Evolutionary conservation across 2,113 vertebrate species (phyloP).

Genomic region (Apteryx mantelli): DNA sequence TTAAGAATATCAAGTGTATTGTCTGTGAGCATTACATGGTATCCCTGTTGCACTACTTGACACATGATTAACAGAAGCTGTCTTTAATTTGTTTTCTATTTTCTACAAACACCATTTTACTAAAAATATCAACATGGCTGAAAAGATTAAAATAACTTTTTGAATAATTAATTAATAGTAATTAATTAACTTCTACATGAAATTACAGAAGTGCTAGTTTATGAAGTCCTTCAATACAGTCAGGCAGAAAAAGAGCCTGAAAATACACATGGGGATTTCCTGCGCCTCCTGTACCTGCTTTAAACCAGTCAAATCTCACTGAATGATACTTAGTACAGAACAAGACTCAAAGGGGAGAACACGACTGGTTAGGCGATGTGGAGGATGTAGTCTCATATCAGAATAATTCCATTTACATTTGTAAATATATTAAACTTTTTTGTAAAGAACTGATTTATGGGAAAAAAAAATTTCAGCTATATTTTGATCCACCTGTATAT

Average conservation of each 20-base stretch:
- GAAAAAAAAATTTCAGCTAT: fast-evolving
- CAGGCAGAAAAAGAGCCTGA: neutral
- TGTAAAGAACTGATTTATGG: neutral
- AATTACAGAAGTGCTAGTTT: neutral
- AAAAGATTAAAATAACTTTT: neutral
- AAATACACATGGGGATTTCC: neutral
- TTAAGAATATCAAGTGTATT: neutral
- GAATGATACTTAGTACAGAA: neutral
- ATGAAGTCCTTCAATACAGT: neutral
- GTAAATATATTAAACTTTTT: neutral
- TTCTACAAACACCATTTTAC: neutral
- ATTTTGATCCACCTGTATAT: neutral
- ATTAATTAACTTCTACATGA: neutral
- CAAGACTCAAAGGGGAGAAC: neutral
- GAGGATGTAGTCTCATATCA: neutral
- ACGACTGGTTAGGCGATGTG: neutral
- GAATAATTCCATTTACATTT: neutral
- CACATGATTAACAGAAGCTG: neutral
- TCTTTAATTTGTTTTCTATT: neutral
- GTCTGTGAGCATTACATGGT: neutral
- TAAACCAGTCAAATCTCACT: neutral
- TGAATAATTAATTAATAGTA: neutral
- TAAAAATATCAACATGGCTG: neutral
- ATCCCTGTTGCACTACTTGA: neutral
- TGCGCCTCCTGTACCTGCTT: neutral